Conservation (phyloP, 2,113 vertebrate genomes). For the Martes martes region DNA sequence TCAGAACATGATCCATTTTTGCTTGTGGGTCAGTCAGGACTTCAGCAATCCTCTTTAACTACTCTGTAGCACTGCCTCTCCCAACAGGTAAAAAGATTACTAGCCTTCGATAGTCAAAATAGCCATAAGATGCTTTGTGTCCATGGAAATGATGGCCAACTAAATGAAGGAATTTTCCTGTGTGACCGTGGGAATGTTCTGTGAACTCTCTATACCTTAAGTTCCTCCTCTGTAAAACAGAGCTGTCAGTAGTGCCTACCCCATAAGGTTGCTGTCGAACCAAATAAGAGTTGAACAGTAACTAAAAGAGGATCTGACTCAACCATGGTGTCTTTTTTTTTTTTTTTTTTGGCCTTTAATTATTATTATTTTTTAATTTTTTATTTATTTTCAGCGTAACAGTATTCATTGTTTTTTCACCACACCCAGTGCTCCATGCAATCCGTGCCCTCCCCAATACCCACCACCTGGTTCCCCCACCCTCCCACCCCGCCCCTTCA, state of each 20-base stretch:
- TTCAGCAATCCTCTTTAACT: neutral
- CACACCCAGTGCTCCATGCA: too few species aligned
- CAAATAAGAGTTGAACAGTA: neutral
- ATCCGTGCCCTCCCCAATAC: too few species aligned
- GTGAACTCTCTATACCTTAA: neutral
- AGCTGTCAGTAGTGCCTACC: too few species aligned
- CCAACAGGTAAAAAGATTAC: neutral
- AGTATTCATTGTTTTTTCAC: too few species aligned
- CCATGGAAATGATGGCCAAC: neutral
- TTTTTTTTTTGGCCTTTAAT: too few species aligned
- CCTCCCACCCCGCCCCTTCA: too few species aligned
- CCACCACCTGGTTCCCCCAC: too few species aligned
- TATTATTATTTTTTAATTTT: too few species aligned
- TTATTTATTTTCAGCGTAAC: too few species aligned
- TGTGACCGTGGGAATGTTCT: neutral
- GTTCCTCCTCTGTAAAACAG: neutral
- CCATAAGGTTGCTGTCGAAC: neutral
- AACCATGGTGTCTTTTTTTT: accelerated
- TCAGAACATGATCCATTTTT: neutral
- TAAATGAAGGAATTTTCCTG: neutral
- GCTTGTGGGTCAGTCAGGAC: neutral
- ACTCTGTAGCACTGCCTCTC: neutral
- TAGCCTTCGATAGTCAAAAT: neutral
- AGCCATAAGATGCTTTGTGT: neutral
- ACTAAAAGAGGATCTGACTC: neutral